phyloP scores from a whole-genome alignment of 2,888 invertebrate species.

The Yponomeuta sedellus region DNA sequence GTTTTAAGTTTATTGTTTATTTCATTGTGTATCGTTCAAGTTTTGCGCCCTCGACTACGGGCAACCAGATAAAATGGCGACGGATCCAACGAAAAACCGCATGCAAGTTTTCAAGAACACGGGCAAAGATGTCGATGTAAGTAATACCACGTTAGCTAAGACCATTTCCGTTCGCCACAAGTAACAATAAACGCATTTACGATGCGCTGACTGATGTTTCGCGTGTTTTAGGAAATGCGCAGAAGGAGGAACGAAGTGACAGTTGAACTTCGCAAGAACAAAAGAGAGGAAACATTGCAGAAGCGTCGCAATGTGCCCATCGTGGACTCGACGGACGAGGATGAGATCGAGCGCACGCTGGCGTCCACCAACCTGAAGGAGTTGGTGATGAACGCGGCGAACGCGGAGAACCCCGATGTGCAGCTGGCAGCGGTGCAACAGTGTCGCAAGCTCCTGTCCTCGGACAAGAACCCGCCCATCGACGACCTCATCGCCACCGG shows the following conservation, averaged over 20 bases:
- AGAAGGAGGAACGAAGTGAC: conserved; percentile 97
- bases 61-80: conserved; percentile 82
- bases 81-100: conserved; percentile 87
- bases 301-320: conserved; percentile 97
- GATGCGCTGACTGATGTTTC: not conserved
- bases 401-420: conserved; percentile 84
- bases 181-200: not conserved
- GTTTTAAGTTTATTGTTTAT: conserved; percentile 64
- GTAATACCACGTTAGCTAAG: conserved; percentile 49
- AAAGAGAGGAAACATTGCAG: conserved; percentile 96
- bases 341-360: conserved; percentile 83
- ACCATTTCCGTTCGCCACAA: conserved; percentile 4
- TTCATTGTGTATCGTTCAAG: conserved; percentile 61
- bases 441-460: conserved; percentile 95
- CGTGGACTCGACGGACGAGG: conserved; percentile 88
- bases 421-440: conserved; percentile 96
- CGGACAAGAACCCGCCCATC: conserved; percentile 98
- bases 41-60: conserved; percentile 47
- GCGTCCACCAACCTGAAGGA: conserved; percentile 85
- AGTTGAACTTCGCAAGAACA: conserved; percentile 97
- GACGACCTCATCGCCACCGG: conserved; percentile 96
- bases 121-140: conserved; percentile 99
- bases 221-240: conserved; percentile 90
- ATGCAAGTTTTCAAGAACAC: conserved; percentile 98
- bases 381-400: conserved; percentile 90